These are phyloP conservation scores for Pampusana beccarii DNA, from an alignment of 2,113 vertebrate species.

Conservation along the genomic window DNA sequence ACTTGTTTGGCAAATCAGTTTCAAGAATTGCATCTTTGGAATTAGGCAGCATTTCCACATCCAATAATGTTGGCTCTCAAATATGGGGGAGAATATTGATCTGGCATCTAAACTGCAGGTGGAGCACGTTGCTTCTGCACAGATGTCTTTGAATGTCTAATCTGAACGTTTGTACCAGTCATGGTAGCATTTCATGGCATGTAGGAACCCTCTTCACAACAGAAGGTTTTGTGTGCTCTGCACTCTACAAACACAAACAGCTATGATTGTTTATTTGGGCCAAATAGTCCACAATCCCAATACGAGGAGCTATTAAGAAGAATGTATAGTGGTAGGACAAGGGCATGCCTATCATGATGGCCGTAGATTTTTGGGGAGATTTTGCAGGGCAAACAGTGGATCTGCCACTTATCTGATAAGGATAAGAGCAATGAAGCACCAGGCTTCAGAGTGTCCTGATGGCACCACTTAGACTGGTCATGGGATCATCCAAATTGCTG, in stretches of 20 bases:
- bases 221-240: background rate
- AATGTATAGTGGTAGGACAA: background rate
- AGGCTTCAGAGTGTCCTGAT: background rate
- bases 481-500: background rate
- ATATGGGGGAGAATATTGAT: background rate
- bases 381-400: background rate
- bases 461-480: background rate
- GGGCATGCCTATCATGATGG: fast-evolving
- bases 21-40: background rate
- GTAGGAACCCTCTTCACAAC: background rate
- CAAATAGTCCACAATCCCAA: background rate
- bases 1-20: background rate
- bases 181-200: background rate
- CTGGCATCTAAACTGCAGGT: background rate
- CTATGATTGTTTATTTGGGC: background rate
- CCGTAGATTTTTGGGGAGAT: background rate
- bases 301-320: fast-evolving
- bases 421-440: background rate
- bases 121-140: background rate
- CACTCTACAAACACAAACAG: background rate
- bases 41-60: background rate
- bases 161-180: background rate
- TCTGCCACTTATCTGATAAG: background rate
- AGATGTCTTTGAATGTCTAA: background rate
- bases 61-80: background rate